These are phyloP conservation scores for Synanthedon formicaeformis DNA, from an alignment of 2,888 invertebrate genomes.

Conservation along the genomic window DNA sequence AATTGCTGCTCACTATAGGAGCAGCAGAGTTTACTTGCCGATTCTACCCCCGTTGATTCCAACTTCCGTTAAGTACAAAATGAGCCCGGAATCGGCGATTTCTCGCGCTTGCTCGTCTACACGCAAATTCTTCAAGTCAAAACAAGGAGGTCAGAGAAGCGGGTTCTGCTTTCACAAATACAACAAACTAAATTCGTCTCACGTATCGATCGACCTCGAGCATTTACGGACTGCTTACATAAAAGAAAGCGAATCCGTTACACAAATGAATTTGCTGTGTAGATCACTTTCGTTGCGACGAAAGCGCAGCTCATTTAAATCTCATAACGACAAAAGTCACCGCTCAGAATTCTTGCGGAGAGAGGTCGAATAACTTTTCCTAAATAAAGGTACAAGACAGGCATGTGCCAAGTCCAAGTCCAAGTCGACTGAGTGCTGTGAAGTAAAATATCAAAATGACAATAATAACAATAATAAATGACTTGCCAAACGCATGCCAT, in stretches of 20 bases:
- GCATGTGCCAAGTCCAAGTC: no score
- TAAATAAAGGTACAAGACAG: no score
- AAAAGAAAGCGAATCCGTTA: slow-evolving; percentile 66
- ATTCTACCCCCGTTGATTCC: no score
- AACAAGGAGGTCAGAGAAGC: slow-evolving; percentile 63
- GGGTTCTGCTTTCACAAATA: slow-evolving; percentile 68
- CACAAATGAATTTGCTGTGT: slow-evolving; percentile 25
- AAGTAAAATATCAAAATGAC: no score
- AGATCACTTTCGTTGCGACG: slow-evolving; percentile 42
- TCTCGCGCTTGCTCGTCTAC: slow-evolving; percentile 55
- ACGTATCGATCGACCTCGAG: slow-evolving; percentile 69
- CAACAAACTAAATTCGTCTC: slow-evolving; percentile 69
- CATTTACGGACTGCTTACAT: slow-evolving; percentile 57
- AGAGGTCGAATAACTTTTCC: no score
- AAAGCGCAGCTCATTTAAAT: neutral
- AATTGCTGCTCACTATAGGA: no score
- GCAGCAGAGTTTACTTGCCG: no score
- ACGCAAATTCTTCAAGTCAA: slow-evolving; percentile 52
- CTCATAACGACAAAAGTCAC: no score
- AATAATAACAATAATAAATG: no score
- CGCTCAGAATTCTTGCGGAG: no score
- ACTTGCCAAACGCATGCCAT: no score
- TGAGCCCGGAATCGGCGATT: slow-evolving; percentile 56
- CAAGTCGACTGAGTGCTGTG: no score
- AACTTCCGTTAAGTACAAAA: slow-evolving; percentile 37